These are phyloP conservation scores for Zaprionus camerounensis DNA, from an alignment of 1,140 invertebrate species.

Conservation along the genomic window DNA sequence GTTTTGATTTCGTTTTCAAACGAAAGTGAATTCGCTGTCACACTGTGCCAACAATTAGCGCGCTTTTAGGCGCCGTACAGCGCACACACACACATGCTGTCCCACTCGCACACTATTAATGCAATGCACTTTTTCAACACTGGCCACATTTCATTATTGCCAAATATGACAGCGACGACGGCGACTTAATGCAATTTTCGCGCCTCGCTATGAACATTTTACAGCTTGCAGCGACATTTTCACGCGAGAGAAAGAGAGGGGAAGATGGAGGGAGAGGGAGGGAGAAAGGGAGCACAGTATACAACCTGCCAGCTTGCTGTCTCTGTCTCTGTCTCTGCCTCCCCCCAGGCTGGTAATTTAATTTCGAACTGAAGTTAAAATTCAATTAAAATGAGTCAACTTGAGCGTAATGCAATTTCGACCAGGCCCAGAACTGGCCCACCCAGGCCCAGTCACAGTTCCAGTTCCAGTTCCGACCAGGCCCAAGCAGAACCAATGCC, in stretches of 20 bases:
- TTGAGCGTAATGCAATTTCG: slow-evolving; percentile 81
- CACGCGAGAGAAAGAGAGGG: neutral
- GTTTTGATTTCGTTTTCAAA: slow-evolving; percentile 8
- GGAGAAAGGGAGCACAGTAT: neutral
- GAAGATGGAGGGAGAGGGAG: neutral
- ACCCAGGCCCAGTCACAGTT: neutral
- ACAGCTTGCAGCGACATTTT: slow-evolving; percentile 57
- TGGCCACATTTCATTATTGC: slow-evolving; percentile 47
- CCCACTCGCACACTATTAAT: neutral
- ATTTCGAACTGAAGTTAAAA: slow-evolving; percentile 83
- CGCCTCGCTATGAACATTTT: slow-evolving; percentile 58
- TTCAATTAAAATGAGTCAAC: slow-evolving; percentile 83
- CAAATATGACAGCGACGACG: slow-evolving; percentile 34
- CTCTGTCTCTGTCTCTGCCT: slow-evolving; percentile 45
- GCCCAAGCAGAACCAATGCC: slow-evolving; percentile 66
- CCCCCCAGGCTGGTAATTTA: slow-evolving; percentile 71
- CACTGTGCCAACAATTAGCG: slow-evolving; percentile 41
- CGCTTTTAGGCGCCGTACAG: slow-evolving; percentile 59
- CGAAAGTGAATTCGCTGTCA: slow-evolving; percentile 38
- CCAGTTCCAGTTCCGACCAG: neutral
- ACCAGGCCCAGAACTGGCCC: neutral
- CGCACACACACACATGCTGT: slow-evolving; percentile 20
- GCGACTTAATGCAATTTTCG: slow-evolving; percentile 58
- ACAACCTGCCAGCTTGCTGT: neutral
- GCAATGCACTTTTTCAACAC: slow-evolving; percentile 22